Conservation (phyloP, 2,797 vertebrate species). For the Anguilla anguilla region DNA sequence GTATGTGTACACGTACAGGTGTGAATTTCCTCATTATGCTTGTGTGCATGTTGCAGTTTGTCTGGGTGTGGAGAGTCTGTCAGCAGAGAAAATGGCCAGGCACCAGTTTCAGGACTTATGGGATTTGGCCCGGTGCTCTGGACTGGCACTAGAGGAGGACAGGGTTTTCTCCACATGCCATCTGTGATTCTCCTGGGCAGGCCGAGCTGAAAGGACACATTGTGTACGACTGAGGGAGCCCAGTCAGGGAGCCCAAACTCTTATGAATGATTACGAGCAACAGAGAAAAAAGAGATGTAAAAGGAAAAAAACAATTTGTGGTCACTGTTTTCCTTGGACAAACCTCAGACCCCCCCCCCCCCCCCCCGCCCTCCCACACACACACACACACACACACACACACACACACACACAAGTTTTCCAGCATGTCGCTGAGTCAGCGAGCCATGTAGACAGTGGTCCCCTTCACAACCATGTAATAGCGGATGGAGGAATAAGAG, state of each 20-base stretch:
- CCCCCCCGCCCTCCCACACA: too few species aligned
- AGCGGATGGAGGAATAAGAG: not conserved
- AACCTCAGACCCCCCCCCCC: not conserved
- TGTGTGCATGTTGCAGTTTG: not conserved
- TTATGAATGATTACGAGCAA: not conserved
- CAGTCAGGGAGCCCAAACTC: conserved; percentile 7
- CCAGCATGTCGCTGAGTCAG: not conserved
- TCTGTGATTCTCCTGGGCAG: not conserved
- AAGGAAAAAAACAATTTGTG: conserved; percentile 24
- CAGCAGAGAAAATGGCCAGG: not conserved
- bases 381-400: too few species aligned
- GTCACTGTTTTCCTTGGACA: conserved; percentile 26
- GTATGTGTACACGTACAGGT: not conserved
- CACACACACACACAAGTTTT: not conserved
- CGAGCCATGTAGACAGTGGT: not conserved
- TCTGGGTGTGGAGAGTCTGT: not conserved
- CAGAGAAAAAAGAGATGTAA: conserved; percentile 19
- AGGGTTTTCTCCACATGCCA: conserved; percentile 4
- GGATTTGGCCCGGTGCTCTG: not conserved
- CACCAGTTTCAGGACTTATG: not conserved
- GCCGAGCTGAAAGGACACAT: not conserved
- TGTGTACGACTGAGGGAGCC: not conserved
- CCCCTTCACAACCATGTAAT: conserved; percentile 3
- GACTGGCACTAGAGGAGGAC: not conserved
- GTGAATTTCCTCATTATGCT: not conserved